phyloP scores from a whole-genome alignment of 2,888 invertebrate genomes.

The Ectemnius continuus region DNA sequence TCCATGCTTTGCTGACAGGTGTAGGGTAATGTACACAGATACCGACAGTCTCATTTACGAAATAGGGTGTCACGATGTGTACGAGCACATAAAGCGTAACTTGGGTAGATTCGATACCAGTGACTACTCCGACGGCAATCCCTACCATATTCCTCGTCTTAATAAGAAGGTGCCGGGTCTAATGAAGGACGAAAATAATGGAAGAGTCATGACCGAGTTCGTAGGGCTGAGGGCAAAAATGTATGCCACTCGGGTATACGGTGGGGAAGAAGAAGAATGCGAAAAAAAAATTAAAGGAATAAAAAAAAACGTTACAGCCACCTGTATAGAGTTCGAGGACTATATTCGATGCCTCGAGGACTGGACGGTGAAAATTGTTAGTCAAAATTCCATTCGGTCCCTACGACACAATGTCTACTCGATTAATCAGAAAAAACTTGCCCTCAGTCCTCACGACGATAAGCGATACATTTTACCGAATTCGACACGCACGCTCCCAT shows the following conservation, averaged over 20 bases:
- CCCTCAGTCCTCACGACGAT: too few species aligned
- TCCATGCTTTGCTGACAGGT: constrained; percentile 30
- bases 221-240: constrained; percentile 64
- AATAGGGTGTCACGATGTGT: constrained; percentile 31
- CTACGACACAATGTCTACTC: too few species aligned
- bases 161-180: constrained; percentile 63
- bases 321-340: constrained; percentile 32
- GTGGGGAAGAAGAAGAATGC: constrained; percentile 17
- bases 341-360: too few species aligned
- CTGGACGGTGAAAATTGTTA: too few species aligned
- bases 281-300: constrained; percentile 49
- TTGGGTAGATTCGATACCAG: constrained; percentile 48
- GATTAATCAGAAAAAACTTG: too few species aligned
- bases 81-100: constrained; percentile 38
- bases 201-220: constrained; percentile 64
- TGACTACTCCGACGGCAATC: constrained; percentile 40
- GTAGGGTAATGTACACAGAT: constrained; percentile 56
- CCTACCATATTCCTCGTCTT: constrained; percentile 25
- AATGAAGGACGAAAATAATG: constrained; percentile 67
- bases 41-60: constrained; percentile 46
- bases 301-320: constrained; percentile 13
- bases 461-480: too few species aligned
- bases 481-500: constrained; percentile 35
- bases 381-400: too few species aligned
- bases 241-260: constrained; percentile 49